Conservation (phyloP, 2,113 vertebrate species). For the Sander vitreus region DNA sequence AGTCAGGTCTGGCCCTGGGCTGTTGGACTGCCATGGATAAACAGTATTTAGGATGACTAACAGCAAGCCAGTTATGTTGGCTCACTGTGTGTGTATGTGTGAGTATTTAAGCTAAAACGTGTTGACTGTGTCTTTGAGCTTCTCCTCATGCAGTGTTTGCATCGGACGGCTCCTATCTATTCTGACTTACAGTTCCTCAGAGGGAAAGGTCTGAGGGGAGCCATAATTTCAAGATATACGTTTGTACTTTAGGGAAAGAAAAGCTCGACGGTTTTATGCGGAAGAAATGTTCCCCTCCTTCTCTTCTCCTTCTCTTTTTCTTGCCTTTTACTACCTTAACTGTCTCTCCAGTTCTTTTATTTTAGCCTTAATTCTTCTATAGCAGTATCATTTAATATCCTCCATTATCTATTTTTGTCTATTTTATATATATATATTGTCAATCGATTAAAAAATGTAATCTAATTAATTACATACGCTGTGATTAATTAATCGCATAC, state of each 20-base stretch:
- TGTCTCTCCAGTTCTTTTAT: neutral
- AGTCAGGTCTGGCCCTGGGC: neutral
- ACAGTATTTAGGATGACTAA: conserved; percentile 12
- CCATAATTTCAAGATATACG: conserved; percentile 55
- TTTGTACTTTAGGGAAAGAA: conserved; percentile 59
- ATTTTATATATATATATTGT: too few relatives aligned
- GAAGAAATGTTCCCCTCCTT: conserved; percentile 69
- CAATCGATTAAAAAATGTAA: too few relatives aligned
- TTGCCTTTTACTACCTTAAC: conserved; percentile 12
- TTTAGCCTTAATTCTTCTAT: conserved; percentile 21
- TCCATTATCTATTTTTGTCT: conserved; percentile 5
- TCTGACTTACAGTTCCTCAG: conserved; percentile 48
- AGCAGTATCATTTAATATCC: conserved; percentile 27
- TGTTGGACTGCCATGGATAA: neutral
- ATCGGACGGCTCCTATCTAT: conserved; percentile 6
- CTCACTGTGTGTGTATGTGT: neutral
- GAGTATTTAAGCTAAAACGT: neutral
- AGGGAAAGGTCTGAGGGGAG: conserved; percentile 36
- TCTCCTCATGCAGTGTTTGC: conserved; percentile 10
- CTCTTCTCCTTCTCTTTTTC: conserved; percentile 2
- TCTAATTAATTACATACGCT: too few relatives aligned
- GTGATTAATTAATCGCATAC: too few relatives aligned
- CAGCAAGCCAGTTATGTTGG: neutral
- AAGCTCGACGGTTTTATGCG: conserved; percentile 63
- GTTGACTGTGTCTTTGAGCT: conserved; percentile 14